A percentile compares a stretch with the other conserved stretches of the same genome.
These are phyloP conservation scores for Tadarida brasiliensis DNA, from an alignment of 2,797 vertebrate genomes.

Conservation along the genomic window DNA sequence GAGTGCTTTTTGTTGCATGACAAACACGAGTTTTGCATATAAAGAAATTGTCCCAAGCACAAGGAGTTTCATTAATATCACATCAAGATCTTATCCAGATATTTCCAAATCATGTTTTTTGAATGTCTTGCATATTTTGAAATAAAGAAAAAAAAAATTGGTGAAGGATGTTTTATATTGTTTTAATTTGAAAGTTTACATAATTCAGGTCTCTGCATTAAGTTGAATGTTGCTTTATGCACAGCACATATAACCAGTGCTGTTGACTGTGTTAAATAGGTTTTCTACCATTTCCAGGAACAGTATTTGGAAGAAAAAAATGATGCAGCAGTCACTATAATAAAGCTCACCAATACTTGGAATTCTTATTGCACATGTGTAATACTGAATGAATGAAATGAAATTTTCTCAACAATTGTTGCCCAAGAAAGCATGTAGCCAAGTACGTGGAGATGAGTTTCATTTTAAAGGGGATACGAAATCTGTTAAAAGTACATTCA, in stretches of 20 bases:
- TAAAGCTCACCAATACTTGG: background rate
- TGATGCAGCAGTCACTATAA: background rate
- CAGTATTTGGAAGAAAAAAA: background rate
- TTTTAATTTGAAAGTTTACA: background rate
- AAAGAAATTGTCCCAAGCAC: background rate
- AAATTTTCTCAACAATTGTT: background rate
- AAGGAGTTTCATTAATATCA: background rate
- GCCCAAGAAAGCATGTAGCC: background rate
- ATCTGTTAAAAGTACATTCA: conserved; percentile 62
- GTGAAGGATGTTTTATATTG: background rate
- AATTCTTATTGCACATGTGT: background rate
- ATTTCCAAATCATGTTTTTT: background rate
- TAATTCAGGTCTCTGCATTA: background rate
- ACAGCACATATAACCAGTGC: background rate
- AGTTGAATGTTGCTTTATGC: background rate
- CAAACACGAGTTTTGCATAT: background rate
- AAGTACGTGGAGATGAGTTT: background rate
- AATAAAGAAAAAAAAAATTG: background rate
- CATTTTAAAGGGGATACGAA: conserved; percentile 45
- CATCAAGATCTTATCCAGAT: background rate
- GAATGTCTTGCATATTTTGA: background rate
- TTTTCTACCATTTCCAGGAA: background rate
- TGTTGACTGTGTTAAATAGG: background rate
- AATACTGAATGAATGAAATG: background rate
- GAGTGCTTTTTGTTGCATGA: background rate